Percentiles rank a stretch among this genome's conserved stretches.
Evolutionary conservation across 2,797 vertebrate genomes (phyloP).

Genomic region (Moxostoma hubbsi): DNA sequence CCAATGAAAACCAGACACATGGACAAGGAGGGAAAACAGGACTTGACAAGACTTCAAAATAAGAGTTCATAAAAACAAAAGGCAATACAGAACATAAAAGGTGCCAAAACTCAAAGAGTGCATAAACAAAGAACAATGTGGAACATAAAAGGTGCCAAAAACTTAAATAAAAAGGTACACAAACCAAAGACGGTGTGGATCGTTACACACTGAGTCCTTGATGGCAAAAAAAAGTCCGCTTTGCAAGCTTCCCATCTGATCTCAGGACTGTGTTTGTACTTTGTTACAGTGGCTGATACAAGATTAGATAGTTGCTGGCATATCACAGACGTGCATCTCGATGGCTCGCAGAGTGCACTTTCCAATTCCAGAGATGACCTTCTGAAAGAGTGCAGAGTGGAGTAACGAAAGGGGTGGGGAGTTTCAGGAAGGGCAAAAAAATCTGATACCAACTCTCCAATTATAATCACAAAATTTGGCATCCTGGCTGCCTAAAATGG

Average conservation of each 20-base stretch:
- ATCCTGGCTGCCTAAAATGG: constrained; percentile 15
- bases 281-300: constrained; percentile 76
- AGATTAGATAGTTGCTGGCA: constrained; percentile 80
- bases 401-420: constrained; percentile 58
- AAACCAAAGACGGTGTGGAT: no score
- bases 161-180: no score
- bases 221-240: constrained; percentile 57
- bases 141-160: no score
- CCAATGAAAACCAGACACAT: no score
- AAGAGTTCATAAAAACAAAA: no score
- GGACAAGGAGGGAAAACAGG: no score
- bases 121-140: no score
- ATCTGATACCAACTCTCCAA: constrained; percentile 32
- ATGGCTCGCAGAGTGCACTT: constrained; percentile 76
- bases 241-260: constrained; percentile 72
- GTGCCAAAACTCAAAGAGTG: no score
- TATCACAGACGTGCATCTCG: constrained; percentile 78
- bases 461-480: constrained; percentile 35
- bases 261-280: constrained; percentile 79
- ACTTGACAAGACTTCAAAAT: no score
- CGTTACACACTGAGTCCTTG: constrained; percentile 79
- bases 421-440: constrained; percentile 57
- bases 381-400: constrained; percentile 60
- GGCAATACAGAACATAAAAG: no score
- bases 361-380: constrained; percentile 81